Percentiles rank a stretch among this genome's conserved stretches.
Evolutionary conservation across 2,113 vertebrate species (phyloP).

Genomic region (Xiphophorus couchianus): DNA sequence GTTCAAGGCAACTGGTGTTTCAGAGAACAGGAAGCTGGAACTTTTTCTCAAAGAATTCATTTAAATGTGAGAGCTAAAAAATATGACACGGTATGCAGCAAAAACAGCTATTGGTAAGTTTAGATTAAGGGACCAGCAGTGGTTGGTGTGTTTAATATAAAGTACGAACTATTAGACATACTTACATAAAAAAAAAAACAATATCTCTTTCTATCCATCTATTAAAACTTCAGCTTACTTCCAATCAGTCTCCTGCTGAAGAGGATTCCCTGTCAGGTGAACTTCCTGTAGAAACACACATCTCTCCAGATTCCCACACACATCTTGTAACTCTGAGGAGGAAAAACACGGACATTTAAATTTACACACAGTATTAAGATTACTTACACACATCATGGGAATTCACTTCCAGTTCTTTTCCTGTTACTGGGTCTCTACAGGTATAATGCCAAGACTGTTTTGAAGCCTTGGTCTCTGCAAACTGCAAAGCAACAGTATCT

Average conservation of each 20-base stretch:
- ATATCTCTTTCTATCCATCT: neutral
- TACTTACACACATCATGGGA: neutral
- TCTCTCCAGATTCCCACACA: constrained; percentile 76
- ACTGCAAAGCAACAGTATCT: neutral
- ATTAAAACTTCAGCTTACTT: constrained; percentile 81
- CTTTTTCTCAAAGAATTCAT: constrained; percentile 5
- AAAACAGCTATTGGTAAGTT: neutral
- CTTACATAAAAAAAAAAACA: neutral
- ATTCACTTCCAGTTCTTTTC: neutral
- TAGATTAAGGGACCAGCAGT: neutral
- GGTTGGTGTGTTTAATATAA: neutral
- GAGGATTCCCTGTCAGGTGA: constrained; percentile 85
- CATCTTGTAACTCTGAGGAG: constrained; percentile 81
- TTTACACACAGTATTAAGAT: neutral
- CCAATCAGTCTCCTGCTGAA: constrained; percentile 87
- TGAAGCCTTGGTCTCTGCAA: no score
- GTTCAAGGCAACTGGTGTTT: constrained; percentile 29
- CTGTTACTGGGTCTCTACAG: neutral
- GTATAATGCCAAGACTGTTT: neutral
- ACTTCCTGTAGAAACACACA: constrained; percentile 83
- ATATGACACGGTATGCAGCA: neutral
- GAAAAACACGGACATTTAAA: neutral
- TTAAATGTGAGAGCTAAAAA: neutral
- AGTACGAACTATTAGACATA: neutral
- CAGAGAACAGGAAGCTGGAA: constrained; percentile 31